Evolutionary conservation across 2,888 invertebrate species (phyloP), one percentile per base, ranked within the genome.

Genomic region (Habrosyne pyritoides): DNA sequence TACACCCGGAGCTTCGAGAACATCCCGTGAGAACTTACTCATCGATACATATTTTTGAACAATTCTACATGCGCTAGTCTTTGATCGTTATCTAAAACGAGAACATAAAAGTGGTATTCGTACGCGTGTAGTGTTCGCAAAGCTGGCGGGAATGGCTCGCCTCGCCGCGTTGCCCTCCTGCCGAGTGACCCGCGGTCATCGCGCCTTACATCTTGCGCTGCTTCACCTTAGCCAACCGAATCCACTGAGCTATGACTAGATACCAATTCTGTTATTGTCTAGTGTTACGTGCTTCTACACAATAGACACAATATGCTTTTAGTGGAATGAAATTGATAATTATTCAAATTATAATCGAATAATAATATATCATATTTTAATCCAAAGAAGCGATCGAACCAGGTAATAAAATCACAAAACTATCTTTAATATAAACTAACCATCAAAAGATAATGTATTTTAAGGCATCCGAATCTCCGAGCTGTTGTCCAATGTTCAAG

Each of bases 401-500:
- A 1, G 14, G n/a, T 14, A 36, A 53, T 47, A 59, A 59, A 59
- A 59, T 63, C 62, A 55, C 30, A 49, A 67, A 55, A 64, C 64
- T 65, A 63, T 62, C 49, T 53, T 55, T 53, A 52, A 42, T 55
- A 52, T 62, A 64, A 55, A 54, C 57, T 59, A 58, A 61, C 55
- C 53, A 61, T 61, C 53, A 61, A 69, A 67, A 67, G 54, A 60
- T 64, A 64, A 63, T 63, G 59, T 58, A 72, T 71, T 73, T 72
- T 71, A 69, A 70, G 70, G 61, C 62, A 75, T 75, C 65, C 66
- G 66, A 75, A 84, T 83, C 68, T 71, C 61, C 63, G 75, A 81
- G 73, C 73, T 77, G 77, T 80, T 79, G 81, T 85, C 82, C 82
- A 78, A 83, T 84, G 83, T 83, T 80, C 83, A 81, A 83, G 79